phyloP scores from a whole-genome alignment of 2,888 invertebrate genomes.

The Scaptomyza tumidula region DNA sequence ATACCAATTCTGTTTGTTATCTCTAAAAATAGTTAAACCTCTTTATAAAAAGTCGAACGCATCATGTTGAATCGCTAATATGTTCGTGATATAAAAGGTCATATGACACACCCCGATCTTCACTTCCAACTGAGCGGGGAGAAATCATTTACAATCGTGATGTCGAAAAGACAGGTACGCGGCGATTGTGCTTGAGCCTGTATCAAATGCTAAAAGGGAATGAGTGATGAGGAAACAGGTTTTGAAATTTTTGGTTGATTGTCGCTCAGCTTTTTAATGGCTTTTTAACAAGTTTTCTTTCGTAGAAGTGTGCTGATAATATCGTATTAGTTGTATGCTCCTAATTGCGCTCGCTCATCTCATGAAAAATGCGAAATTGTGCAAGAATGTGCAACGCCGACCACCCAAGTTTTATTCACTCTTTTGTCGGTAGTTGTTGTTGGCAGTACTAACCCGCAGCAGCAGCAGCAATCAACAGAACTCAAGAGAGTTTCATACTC shows the following conservation, averaged over 20 bases:
- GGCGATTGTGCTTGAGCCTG: background rate
- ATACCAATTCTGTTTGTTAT: background rate
- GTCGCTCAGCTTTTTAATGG: constrained; percentile 39
- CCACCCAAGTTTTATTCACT: constrained; percentile 42
- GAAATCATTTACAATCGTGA: constrained; percentile 12
- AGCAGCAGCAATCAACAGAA: too few species aligned
- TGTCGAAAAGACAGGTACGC: background rate
- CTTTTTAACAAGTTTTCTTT: constrained; percentile 51
- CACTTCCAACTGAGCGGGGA: background rate
- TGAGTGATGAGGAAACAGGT: constrained; percentile 36
- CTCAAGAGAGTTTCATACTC: background rate
- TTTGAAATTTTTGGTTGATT: constrained; percentile 12
- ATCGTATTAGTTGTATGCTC: constrained; percentile 53
- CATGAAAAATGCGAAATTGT: constrained; percentile 21
- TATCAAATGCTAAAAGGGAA: constrained; percentile 3
- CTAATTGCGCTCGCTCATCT: constrained; percentile 51
- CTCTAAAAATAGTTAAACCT: background rate
- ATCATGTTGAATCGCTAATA: background rate
- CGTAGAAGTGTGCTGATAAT: constrained; percentile 34
- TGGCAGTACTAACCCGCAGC: too few species aligned
- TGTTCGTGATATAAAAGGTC: background rate
- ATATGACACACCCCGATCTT: background rate
- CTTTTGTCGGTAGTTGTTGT: constrained; percentile 17
- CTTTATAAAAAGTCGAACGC: background rate
- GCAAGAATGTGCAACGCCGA: constrained; percentile 22